These are phyloP conservation scores for Drosophila varians DNA, from an alignment of 1,140 invertebrate species.

Conservation along the genomic window DNA sequence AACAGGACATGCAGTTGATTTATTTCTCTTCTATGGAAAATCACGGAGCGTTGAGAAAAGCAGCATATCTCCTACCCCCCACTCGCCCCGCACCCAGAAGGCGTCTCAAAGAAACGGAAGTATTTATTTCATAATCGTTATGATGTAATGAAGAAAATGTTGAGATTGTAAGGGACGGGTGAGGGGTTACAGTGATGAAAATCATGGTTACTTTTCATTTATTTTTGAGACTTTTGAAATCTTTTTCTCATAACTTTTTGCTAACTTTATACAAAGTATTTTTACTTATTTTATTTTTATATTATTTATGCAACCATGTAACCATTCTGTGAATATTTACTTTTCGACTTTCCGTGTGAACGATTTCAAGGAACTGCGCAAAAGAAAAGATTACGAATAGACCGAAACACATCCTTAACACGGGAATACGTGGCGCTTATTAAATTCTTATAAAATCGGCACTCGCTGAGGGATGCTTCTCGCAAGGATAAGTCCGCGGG, in stretches of 20 bases:
- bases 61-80: conserved; percentile 18
- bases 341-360: conserved; percentile 20
- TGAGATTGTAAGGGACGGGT: conserved; percentile 8
- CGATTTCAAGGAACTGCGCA: conserved; percentile 40
- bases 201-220: conserved; percentile 11
- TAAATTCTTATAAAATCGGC: conserved; percentile 78
- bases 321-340: too few relatives aligned
- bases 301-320: too few relatives aligned
- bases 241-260: too few relatives aligned
- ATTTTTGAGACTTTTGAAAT: not conserved
- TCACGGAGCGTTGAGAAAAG: conserved; percentile 22
- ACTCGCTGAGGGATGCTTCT: conserved; percentile 46
- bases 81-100: conserved; percentile 11
- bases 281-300: too few relatives aligned
- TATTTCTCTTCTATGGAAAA: conserved; percentile 67
- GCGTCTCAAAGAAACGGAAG: conserved; percentile 63
- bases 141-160: conserved; percentile 66
- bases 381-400: conserved; percentile 41
- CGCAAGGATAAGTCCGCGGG: not conserved
- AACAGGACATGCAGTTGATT: conserved; percentile 78
- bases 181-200: not conserved
- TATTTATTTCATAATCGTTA: conserved; percentile 80
- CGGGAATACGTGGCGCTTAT: conserved; percentile 72
- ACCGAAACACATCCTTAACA: conserved; percentile 60
- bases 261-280: too few relatives aligned